Evolutionary conservation across 2,797 vertebrate genomes (phyloP).

Genomic region (Echiichthys vipera): DNA sequence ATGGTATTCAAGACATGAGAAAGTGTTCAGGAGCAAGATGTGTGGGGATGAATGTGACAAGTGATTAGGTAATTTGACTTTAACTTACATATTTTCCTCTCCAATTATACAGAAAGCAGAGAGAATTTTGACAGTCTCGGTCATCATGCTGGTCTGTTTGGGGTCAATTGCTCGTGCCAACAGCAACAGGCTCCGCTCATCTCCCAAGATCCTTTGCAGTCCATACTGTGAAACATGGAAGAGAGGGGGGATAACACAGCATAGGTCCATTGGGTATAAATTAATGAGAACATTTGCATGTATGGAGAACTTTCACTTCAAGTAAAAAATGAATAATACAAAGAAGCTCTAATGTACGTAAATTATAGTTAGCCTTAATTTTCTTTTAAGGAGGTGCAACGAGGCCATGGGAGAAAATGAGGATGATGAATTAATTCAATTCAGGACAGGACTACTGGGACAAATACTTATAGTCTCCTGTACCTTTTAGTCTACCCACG

Average conservation of each 20-base stretch:
- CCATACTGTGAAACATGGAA: conserved; percentile 85
- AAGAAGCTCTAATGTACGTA: conserved; percentile 52
- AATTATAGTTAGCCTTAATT: conserved; percentile 78
- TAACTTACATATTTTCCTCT: conserved; percentile 95
- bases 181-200: conserved; percentile 92
- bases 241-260: conserved; percentile 25
- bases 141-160: conserved; percentile 97
- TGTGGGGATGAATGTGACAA: neutral
- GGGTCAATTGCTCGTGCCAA: conserved; percentile 95
- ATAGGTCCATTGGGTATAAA: conserved; percentile 59
- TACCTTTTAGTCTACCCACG: conserved; percentile 64
- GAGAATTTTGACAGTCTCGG: conserved; percentile 96
- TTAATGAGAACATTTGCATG: conserved; percentile 73
- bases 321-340: conserved; percentile 55
- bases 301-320: conserved; percentile 58
- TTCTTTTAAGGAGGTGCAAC: conserved; percentile 77
- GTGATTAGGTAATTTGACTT: neutral
- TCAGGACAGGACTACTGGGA: conserved; percentile 81
- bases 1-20: conserved; percentile 18
- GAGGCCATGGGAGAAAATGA: conserved; percentile 72
- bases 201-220: conserved; percentile 94
- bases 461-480: conserved; percentile 73
- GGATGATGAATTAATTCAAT: conserved; percentile 82
- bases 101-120: conserved; percentile 97
- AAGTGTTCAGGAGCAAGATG: neutral